Conservation (phyloP, 1,140 invertebrate genomes). For the Cydia amplana region DNA sequence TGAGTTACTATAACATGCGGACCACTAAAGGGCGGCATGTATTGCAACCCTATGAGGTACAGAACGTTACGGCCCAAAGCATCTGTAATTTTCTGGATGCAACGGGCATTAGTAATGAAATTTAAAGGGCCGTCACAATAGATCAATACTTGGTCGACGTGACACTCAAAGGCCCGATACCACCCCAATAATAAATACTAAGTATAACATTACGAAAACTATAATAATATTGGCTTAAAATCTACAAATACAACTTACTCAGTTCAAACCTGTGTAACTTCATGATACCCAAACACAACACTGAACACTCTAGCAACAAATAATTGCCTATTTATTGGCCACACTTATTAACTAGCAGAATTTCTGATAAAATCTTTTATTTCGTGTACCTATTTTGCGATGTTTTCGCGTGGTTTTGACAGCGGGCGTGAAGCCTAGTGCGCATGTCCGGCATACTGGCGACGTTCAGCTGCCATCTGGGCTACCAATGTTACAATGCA, state of each 20-base stretch:
- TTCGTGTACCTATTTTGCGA: background rate
- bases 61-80: too few relatives aligned
- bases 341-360: background rate
- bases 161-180: too few relatives aligned
- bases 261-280: constrained; percentile 60
- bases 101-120: too few relatives aligned
- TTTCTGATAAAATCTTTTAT: background rate
- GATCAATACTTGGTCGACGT: too few relatives aligned
- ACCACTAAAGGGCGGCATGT: too few relatives aligned
- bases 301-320: constrained; percentile 37
- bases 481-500: background rate
- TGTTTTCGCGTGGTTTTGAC: background rate
- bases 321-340: constrained; percentile 3
- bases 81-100: too few relatives aligned
- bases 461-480: constrained; percentile 9
- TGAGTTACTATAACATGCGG: too few relatives aligned
- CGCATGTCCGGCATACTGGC: constrained; percentile 52
- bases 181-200: too few relatives aligned
- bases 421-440: constrained; percentile 34
- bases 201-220: too few relatives aligned
- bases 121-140: too few relatives aligned
- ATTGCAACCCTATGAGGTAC: too few relatives aligned
- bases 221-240: background rate
- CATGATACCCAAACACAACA: constrained; percentile 45
- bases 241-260: constrained; percentile 47